Evolutionary conservation across 2,113 vertebrate species (phyloP).

Genomic region (Murina feae): DNA sequence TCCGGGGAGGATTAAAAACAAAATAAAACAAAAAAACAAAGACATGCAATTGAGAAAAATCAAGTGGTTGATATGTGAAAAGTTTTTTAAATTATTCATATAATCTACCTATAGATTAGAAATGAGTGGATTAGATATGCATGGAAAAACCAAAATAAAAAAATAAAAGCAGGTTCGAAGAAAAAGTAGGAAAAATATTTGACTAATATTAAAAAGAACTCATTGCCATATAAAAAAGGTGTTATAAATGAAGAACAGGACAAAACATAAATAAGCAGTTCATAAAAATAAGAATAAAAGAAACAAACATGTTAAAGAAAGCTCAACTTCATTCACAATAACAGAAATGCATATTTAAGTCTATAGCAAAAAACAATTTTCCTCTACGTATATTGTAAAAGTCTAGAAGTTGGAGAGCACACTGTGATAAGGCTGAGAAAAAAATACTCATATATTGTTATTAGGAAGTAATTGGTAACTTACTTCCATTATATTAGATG

Average conservation of each 20-base stretch:
- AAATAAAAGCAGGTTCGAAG: neutral
- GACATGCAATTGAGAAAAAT: neutral
- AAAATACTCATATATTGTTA: neutral
- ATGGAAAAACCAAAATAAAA: slow-evolving; percentile 18
- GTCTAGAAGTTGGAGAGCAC: neutral
- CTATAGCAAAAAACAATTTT: neutral
- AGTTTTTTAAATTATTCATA: neutral
- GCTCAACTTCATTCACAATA: neutral
- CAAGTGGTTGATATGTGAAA: neutral
- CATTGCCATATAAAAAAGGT: neutral
- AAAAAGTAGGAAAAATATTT: slow-evolving; percentile 6
- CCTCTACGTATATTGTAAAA: neutral
- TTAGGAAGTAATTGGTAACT: neutral
- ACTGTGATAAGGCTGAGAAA: neutral
- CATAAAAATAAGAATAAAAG: neutral
- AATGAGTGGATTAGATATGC: neutral
- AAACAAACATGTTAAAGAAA: slow-evolving; percentile 12
- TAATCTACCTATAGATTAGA: neutral
- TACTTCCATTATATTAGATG: neutral
- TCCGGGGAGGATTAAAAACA: too few species aligned
- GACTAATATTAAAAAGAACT: neutral
- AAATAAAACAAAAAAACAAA: neutral
- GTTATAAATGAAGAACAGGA: neutral
- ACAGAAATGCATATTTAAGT: neutral
- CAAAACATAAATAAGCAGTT: neutral